Evolutionary conservation across 2,797 vertebrate genomes (phyloP).

Genomic region (Notolepis coatsorum): DNA sequence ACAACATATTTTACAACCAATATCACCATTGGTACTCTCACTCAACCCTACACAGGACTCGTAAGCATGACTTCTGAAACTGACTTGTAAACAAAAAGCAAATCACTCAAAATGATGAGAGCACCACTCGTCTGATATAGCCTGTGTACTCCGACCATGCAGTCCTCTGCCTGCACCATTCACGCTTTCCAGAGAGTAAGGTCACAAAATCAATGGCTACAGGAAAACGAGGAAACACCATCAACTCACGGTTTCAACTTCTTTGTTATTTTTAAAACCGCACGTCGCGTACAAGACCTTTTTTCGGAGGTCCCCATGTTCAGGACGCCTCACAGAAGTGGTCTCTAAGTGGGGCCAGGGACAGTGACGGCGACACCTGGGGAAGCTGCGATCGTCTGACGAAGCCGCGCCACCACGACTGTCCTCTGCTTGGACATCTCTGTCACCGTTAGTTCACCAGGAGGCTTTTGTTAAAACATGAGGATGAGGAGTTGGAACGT

Average conservation of each 20-base stretch:
- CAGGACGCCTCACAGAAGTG: slow-evolving; percentile 49
- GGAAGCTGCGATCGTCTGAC: slow-evolving; percentile 37
- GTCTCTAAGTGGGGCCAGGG: slow-evolving; percentile 49
- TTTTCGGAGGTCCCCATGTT: slow-evolving; percentile 46
- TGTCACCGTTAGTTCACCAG: slow-evolving; percentile 36
- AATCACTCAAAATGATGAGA: too few relatives aligned
- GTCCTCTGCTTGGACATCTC: slow-evolving; percentile 59
- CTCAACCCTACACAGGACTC: too few relatives aligned
- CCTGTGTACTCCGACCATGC: too few relatives aligned
- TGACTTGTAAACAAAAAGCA: too few relatives aligned
- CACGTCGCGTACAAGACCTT: slow-evolving; percentile 52
- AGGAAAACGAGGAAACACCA: not conserved
- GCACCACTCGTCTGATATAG: too few relatives aligned
- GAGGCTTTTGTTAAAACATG: slow-evolving; percentile 20
- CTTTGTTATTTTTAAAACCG: slow-evolving; percentile 62
- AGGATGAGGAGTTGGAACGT: slow-evolving; percentile 5
- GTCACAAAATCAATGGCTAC: too few relatives aligned
- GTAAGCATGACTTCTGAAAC: too few relatives aligned
- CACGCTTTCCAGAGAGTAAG: too few relatives aligned
- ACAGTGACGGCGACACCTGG: slow-evolving; percentile 47
- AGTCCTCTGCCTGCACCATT: too few relatives aligned
- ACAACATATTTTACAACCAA: too few relatives aligned
- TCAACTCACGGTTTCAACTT: not conserved
- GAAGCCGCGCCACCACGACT: slow-evolving; percentile 42
- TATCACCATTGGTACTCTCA: too few relatives aligned